Percentiles rank a stretch among this genome's conserved stretches.
These are phyloP conservation scores for Hoplostethus mediterraneus DNA, from an alignment of 2,797 vertebrate species.

Conservation along the genomic window DNA sequence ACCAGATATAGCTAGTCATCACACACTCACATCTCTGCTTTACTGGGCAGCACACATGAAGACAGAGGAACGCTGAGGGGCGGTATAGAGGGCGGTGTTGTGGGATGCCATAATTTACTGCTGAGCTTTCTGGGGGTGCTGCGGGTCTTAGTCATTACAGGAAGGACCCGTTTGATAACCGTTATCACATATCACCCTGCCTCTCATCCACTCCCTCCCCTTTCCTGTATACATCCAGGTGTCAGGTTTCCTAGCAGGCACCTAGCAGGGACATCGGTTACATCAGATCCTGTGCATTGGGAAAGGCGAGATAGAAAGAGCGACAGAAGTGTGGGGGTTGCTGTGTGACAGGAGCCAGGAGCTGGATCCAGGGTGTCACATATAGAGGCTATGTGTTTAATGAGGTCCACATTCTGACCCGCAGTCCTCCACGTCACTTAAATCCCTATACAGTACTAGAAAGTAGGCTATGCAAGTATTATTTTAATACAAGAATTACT, in stretches of 20 bases:
- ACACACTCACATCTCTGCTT: too few species aligned
- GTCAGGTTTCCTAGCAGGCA: too few species aligned
- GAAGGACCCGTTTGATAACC: conserved; percentile 39
- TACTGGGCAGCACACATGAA: too few species aligned
- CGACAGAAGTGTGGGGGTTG: background rate
- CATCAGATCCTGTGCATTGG: too few species aligned
- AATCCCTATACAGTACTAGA: too few species aligned
- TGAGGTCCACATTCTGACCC: too few species aligned
- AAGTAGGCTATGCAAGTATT: background rate
- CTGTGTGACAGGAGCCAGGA: conserved; percentile 3
- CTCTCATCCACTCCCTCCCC: conserved; percentile 1
- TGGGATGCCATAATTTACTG: background rate
- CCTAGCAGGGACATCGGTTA: too few species aligned
- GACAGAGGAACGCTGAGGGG: too few species aligned
- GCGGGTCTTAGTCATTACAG: conserved; percentile 6
- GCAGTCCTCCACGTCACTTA: too few species aligned
- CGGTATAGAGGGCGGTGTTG: background rate
- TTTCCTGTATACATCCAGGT: conserved; percentile 6
- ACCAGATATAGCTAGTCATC: too few species aligned
- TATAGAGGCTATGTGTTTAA: background rate
- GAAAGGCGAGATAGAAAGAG: too few species aligned
- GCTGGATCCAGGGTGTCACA: conserved; percentile 5
- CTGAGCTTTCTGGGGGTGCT: conserved; percentile 12
- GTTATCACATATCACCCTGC: conserved; percentile 34
- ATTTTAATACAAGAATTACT: background rate